Evolutionary conservation across 2,113 vertebrate species (phyloP), one percentile per base, ranked within the genome.

Genomic region (Pipa parva): DNA sequence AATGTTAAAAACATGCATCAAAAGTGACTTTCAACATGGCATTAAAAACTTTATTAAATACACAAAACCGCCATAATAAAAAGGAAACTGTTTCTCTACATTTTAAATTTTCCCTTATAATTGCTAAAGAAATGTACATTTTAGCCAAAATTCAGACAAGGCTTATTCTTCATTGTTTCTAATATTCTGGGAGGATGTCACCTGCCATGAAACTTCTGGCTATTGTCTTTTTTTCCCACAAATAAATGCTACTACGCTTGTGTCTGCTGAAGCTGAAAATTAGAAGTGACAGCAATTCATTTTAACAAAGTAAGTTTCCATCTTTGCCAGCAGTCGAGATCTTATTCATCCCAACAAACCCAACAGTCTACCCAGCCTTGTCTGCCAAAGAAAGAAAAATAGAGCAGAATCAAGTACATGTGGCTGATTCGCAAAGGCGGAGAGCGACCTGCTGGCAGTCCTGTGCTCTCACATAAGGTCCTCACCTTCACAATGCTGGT

Each of bases 271-370:
- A 90, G 89, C 88, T 87, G 46, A 80, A 90, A 91, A 90, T 88
- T 76, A 78, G 82, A 90, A 85, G 85, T 88, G 89, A 90, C 88
- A 91, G 87, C 87, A 88, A 89, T 89, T 91, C 88, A 86, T 62
- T 75, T 63, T 78, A 80, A 90, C 87, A 89, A 85, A 88, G 85
- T 90, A 74, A 78, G 77, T 78, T 81, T 78, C 79, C 79, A 78
- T 78, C 77, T 78, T 78, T 72, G 78, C 75, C 81, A 64, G 64
- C 78, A 73, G 73, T 78, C 80, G 22, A 18, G 51, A 72, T 81
- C 80, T 80, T 80, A 85, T 88, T 88, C 83, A 82, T 7, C 73
- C 75, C 79, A 75, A 63, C 48, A 84, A 87, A 85, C 56, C 80
- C 76, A 80, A 74, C 78, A 83, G 79, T 70, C 77, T 71, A 80